phyloP scores from a whole-genome alignment of 2,113 vertebrate genomes.

The Pungitius pungitius region DNA sequence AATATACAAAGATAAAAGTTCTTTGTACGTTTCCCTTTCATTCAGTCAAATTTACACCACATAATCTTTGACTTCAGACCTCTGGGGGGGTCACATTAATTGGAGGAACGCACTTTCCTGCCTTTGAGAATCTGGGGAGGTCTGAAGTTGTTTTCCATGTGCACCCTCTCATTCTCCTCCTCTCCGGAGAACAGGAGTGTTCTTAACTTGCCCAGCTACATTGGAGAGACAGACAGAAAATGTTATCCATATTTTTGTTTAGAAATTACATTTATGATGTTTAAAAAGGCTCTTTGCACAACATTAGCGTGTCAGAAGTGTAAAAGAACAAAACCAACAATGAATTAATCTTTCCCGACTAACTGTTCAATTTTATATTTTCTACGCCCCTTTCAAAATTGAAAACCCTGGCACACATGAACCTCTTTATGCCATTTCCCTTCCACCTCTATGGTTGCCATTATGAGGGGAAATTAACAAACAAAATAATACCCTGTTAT shows the following conservation, averaged over 20 bases:
- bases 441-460: neutral
- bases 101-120: slow-evolving; percentile 88
- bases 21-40: no score
- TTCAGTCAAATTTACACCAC: no score
- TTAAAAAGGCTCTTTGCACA: neutral
- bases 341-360: neutral
- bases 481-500: slow-evolving; percentile 57
- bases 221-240: slow-evolving; percentile 18
- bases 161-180: slow-evolving; percentile 85
- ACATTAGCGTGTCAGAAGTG: no score
- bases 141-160: slow-evolving; percentile 96
- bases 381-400: neutral
- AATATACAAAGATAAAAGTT: no score
- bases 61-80: neutral
- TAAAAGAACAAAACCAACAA: neutral
- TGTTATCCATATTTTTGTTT: neutral
- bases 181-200: slow-evolving; percentile 87
- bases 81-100: slow-evolving; percentile 69
- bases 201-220: slow-evolving; percentile 92
- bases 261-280: neutral
- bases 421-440: neutral
- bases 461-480: slow-evolving; percentile 40
- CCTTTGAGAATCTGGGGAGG: slow-evolving; percentile 93
- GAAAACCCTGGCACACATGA: neutral
- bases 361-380: neutral